Conservation (phyloP, 1,140 invertebrate species). For the Grapholita molesta region DNA sequence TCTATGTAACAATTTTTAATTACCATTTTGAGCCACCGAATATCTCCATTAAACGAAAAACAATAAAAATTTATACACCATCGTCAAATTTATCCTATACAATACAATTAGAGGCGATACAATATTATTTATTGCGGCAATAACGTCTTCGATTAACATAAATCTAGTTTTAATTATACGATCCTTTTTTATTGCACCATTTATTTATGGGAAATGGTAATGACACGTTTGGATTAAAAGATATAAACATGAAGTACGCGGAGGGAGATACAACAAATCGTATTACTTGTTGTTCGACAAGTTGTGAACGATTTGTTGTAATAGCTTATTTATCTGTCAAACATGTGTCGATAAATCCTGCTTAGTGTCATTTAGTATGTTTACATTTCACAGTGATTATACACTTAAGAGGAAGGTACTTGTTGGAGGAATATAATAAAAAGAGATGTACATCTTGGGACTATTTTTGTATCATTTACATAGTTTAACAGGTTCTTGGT, state of each 20-base stretch:
- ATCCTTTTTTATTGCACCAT: slow-evolving; percentile 2
- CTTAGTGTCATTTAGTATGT: background rate
- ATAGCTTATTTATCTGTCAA: background rate
- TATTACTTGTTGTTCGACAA: background rate
- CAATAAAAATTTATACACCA: slow-evolving; percentile 44
- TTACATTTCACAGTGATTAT: background rate
- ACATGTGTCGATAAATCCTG: background rate
- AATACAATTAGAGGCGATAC: slow-evolving; percentile 24
- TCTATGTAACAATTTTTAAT: background rate
- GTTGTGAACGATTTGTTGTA: background rate
- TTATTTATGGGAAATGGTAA: slow-evolving; percentile 1
- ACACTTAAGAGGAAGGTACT: background rate
- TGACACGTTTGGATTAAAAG: background rate
- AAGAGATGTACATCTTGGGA: too few relatives aligned
- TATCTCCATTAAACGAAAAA: slow-evolving; percentile 42
- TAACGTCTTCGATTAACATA: slow-evolving; percentile 38
- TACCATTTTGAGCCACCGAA: slow-evolving; percentile 26
- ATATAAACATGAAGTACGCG: background rate
- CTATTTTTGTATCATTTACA: too few relatives aligned
- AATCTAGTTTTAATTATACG: slow-evolving; percentile 39
- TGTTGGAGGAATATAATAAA: background rate
- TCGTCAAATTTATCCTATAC: slow-evolving; percentile 22
- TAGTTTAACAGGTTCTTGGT: too few relatives aligned
- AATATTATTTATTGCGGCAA: slow-evolving; percentile 37
- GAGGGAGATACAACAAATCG: background rate